Conservation (phyloP, 2,113 vertebrate species). For the Electrona antarctica region DNA sequence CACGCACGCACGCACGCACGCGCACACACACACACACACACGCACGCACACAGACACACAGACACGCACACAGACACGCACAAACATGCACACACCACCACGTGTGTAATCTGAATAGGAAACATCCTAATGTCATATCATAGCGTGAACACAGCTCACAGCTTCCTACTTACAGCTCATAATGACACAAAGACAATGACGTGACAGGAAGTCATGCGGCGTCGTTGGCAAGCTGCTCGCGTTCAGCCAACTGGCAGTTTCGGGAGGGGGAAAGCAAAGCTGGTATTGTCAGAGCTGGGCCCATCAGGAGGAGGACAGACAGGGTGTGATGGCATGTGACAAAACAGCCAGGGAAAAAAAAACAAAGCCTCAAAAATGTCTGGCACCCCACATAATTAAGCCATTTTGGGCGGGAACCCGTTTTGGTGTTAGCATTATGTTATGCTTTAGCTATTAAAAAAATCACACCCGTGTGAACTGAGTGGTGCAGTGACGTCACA, state of each 20-base stretch:
- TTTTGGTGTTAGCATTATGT: too few species aligned
- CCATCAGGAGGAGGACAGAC: conserved; percentile 61
- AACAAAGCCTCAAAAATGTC: background rate
- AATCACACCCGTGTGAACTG: too few species aligned
- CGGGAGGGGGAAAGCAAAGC: conserved; percentile 48
- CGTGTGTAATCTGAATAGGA: conserved; percentile 2
- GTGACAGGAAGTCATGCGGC: conserved; percentile 46
- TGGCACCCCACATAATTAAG: conserved; percentile 55
- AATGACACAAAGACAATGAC: conserved; percentile 39
- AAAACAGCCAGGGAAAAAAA: conserved; percentile 37
- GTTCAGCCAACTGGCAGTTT: conserved; percentile 60
- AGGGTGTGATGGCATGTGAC: conserved; percentile 54
- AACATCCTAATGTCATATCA: background rate
- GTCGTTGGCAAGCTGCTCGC: conserved; percentile 46
- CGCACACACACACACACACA: conserved; percentile 19
- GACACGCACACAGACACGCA: background rate
- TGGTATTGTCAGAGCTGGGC: conserved; percentile 39
- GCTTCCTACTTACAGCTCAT: conserved; percentile 39
- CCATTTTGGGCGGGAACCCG: too few species aligned
- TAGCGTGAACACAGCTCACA: conserved; percentile 18
- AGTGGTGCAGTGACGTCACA: too few species aligned
- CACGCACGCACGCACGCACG: background rate
- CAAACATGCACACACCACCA: background rate
- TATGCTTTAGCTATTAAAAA: too few species aligned
- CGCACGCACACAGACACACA: background rate